phyloP scores from a whole-genome alignment of 2,888 invertebrate genomes.

The Phasia obesa region DNA sequence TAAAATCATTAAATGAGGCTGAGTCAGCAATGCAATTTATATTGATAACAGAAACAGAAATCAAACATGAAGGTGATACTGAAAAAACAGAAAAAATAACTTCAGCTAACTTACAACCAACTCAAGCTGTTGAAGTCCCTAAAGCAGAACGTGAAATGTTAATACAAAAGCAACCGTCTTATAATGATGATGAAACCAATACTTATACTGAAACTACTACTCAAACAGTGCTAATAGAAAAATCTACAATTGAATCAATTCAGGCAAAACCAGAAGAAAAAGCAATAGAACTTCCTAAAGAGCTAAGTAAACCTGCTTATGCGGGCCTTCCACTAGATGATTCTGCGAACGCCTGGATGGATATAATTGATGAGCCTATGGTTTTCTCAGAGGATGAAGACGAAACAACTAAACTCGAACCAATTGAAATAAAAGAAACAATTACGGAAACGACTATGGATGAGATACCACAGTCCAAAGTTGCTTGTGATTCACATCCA shows the following conservation, averaged over 20 bases:
- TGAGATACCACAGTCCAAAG: no score
- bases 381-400: conserved; percentile 79
- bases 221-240: no score
- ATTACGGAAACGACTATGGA: no score
- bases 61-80: background rate
- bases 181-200: no score
- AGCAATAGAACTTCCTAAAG: background rate
- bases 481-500: no score
- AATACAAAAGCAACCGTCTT: background rate
- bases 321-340: conserved; percentile 76
- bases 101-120: conserved; percentile 65
- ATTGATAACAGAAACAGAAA: background rate
- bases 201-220: no score
- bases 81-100: conserved; percentile 73
- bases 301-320: conserved; percentile 59
- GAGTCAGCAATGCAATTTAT: conserved; percentile 44
- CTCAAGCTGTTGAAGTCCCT: conserved; percentile 71
- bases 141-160: background rate
- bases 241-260: no score
- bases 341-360: conserved; percentile 78
- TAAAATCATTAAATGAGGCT: background rate
- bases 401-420: conserved; percentile 6
- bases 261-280: no score
- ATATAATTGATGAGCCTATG: conserved; percentile 80
- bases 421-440: no score